Base-by-base conservation (phyloP, 2,888 invertebrate genomes). In the Cosmia trapezina region DNA sequence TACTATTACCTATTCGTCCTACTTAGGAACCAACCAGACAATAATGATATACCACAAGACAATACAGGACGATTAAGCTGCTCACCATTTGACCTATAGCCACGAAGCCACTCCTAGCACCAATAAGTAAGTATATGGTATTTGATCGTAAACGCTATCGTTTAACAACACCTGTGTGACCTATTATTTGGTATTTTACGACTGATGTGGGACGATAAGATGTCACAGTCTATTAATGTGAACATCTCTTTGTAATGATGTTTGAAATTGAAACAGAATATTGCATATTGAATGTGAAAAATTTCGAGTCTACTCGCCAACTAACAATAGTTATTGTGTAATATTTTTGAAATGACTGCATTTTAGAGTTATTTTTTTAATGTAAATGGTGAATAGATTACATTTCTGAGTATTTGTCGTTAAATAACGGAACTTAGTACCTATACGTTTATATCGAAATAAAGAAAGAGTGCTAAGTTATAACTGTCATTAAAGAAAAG, bases 111-210 rank as follows among this genome's bases (percentile, higher is more conserved):
- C 78, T 76, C 76, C 77, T 59, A 22, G 8, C 54, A 5, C 33
- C 3, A 28, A 17, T n/a, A 41, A 28, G 28, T 56, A 56, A 62
- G 54, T 63, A 17, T 61, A 61, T 12, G 64, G 64, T 53, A 69
- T 65, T 65, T 12, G 60, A 33, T 76, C 78, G 64, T 78, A 76
- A 81, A 81, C 62, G 8, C 57, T 66, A 66, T 63, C 49, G 57
- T 56, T 49, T 22, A 54, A 19, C 12, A 45, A 17, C 81, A 78
- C 81, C 81, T 81, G 77, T 43, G 51, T 17, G 43, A 64, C 63
- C 59, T 49, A 41, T 69, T 54, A 61, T 6, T 74, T 9, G 14
- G 37, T 33, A 8, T 62, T 75, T 76, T 63, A 76, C 6, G 79
- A 57, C 33, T 17, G 4, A 47, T 33, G 80, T 80, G 61, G 43